phyloP scores from a whole-genome alignment of 2,113 vertebrate species.

The Perca fluviatilis region DNA sequence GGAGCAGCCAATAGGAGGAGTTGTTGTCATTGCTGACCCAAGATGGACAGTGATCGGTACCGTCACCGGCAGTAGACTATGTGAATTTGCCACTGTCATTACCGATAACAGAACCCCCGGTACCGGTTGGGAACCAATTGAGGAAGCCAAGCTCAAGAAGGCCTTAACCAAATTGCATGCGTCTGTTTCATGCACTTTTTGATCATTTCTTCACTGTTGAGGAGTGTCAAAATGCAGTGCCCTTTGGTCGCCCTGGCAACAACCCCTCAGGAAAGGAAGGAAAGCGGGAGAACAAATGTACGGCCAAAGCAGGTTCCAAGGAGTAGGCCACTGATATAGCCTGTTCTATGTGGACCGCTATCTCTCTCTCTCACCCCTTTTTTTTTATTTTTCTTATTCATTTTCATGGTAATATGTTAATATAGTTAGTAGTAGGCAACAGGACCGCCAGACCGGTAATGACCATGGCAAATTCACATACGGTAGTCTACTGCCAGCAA shows the following conservation, averaged over 20 bases:
- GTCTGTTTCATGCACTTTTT: constrained; percentile 4
- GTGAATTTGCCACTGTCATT: not conserved
- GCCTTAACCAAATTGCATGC: not conserved
- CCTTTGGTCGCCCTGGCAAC: not conserved
- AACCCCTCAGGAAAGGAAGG: not conserved
- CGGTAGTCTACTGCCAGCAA: too few species aligned
- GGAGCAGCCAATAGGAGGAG: too few species aligned
- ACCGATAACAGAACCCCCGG: too few species aligned
- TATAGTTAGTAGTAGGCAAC: too few species aligned
- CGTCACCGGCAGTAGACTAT: too few species aligned
- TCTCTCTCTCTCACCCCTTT: too few species aligned
- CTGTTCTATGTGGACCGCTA: not conserved
- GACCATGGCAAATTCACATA: too few species aligned
- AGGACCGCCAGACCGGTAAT: too few species aligned
- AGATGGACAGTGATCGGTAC: too few species aligned
- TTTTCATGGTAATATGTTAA: too few species aligned
- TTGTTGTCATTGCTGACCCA: too few species aligned
- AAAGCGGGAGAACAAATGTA: not conserved
- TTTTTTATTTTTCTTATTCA: too few species aligned
- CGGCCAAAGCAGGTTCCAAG: not conserved
- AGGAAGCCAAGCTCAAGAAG: not conserved
- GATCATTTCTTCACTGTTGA: not conserved
- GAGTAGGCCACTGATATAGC: not conserved
- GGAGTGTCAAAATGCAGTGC: not conserved
- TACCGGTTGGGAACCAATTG: not conserved